Base-by-base conservation (phyloP, 2,888 invertebrate species). In the Cosmorhoe ocellata region DNA sequence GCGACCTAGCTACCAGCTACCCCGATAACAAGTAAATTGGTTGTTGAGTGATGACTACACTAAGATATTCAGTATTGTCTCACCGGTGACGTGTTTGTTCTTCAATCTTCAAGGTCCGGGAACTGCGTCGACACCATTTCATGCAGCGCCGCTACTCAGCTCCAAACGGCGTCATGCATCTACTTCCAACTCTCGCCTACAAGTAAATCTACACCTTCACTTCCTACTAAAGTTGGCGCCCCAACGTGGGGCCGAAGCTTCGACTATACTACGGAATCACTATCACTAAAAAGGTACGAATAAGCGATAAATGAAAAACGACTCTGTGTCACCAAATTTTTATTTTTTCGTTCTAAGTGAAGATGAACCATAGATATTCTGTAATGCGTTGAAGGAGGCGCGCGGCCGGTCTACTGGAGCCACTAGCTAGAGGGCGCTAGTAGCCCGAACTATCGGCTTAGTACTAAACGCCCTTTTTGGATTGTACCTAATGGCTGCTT, bases 271-370 rank as follows among this genome's bases (percentile, higher is more conserved):
- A 70, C 71, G 67, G 70, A 75, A 71, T 70, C 70, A 63, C 69
- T 67, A 70, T 69, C 69, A 77, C 74, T 66, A 67, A 78, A 79
- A 71, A 83, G 83, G 84, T 79, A 83, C 67, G 65, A 69, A 71
- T 64, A 89, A 89, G 88, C 88, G 81, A 80, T 80, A 88, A 89
- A 88, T 89, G 84, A 89, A 89, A 89, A 87, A 76, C 88, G 74
- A 81, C 85, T 83, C 84, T 86, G 84, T 87, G 76, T 87, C 81
- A 88, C 83, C 85, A 82, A 85, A 82, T 67, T 70, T 68, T 72
- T 61, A 68, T 87, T 84, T 85, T 83, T 83, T 81, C 74, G 70
- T 68, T 76, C 87, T 87, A 88, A 84, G 87, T 88, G 88, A 84
- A 86, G 84, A 85, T 87, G 87, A 87, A 83, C 79, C 84, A 83